phyloP scores from a whole-genome alignment of 2,888 invertebrate genomes.

The Andrena flavipes region DNA sequence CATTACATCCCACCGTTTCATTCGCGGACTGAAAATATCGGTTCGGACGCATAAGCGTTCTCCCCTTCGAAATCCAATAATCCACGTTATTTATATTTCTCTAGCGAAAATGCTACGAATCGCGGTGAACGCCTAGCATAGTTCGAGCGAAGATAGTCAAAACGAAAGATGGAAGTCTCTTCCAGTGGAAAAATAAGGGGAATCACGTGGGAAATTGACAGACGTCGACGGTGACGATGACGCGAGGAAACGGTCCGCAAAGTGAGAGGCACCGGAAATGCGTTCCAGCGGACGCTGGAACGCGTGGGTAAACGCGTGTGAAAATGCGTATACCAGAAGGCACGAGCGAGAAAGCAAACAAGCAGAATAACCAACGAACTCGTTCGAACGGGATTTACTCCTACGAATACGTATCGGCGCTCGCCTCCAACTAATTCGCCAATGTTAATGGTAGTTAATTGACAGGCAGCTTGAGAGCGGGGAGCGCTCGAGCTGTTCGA shows the following conservation, averaged over 20 bases:
- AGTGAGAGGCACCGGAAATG: constrained; percentile 66
- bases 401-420: constrained; percentile 50
- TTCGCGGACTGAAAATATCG: neutral
- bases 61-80: neutral
- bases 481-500: neutral
- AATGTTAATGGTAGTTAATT: constrained; percentile 48
- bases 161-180: neutral
- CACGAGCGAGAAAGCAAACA: constrained; percentile 18
- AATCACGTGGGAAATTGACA: constrained; percentile 20
- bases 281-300: constrained; percentile 27
- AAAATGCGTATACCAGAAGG: constrained; percentile 34
- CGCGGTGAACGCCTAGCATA: too few relatives aligned
- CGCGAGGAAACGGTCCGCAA: constrained; percentile 53
- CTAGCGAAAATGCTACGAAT: neutral
- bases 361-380: constrained; percentile 30
- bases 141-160: neutral
- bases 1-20: neutral
- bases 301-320: constrained; percentile 54
- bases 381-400: constrained; percentile 59
- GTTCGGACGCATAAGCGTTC: neutral
- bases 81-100: constrained; percentile 1
- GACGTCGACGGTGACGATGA: constrained; percentile 41
- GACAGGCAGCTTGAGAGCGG: constrained; percentile 35
- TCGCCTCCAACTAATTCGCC: constrained; percentile 50
- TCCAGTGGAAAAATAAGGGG: constrained; percentile 4